Evolutionary conservation across 2,113 vertebrate species (phyloP), one percentile per base, ranked within the genome.

Genomic region (Neotragus pygmaeus): DNA sequence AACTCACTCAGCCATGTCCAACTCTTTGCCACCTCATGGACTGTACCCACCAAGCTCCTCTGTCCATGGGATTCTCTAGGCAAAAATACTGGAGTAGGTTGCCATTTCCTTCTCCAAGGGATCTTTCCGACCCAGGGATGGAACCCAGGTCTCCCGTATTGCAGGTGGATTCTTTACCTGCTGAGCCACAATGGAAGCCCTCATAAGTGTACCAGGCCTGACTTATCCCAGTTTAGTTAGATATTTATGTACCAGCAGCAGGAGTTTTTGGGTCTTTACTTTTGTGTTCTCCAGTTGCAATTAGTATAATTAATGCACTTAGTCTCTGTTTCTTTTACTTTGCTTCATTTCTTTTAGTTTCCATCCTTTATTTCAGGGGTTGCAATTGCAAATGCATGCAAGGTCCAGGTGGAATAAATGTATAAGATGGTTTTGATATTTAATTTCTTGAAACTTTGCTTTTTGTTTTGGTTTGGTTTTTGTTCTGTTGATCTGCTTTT

Each of bases 351-450:
- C 83, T 84, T 70, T 15, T 1, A 47, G 39, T 55, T 92, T 92
- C n/a, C n/a, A 64, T 94, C 70, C 55, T 97, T 91, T 89, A 60
- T 95, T 94, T 95, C 73, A 95, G 73, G 80, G n/a, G 15, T 86
- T 91, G 55, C 58, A 89, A 10, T 89, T 90, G 73, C 55, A 90
- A 94, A 92, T 92, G 45, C 25, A 45, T 66, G 33, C 47, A 60
- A 55, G 62, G 83, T 81, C 70, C 95, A 75, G 60, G 62, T 95
- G 57, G 58, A 51, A n/a, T 84, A 95, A 55, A 70, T 80, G 36
- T 85, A 11, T 94, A 62, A 92, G 55, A 82, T 92, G 62, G 53
- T 96, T 77, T 62, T 87, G 66, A 23, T 92, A 39, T 86, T 93
- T 64, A 90, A 55, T 94, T 81, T 64, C 36, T 64, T 94, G 33